Base-by-base conservation (phyloP, 2,888 invertebrate species). In the Colostygia pectinataria region DNA sequence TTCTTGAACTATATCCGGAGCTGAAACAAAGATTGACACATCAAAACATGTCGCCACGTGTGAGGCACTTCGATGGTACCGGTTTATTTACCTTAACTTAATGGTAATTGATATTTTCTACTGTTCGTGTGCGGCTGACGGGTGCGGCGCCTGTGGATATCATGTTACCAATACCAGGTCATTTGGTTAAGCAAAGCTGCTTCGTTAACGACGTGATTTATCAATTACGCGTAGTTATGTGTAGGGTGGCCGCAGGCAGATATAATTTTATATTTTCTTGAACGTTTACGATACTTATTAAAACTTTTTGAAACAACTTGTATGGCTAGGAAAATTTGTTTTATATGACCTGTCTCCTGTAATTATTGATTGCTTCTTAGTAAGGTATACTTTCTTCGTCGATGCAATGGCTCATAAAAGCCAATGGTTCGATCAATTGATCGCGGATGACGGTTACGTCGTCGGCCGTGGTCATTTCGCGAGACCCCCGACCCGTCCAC, bases 1-100 rank as follows among this genome's bases (percentile, higher is more conserved):
- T 51, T 88, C 95, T 83, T 94, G 94, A 37, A 93, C 92, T 55
- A 94, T 89, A 71, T 95, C 95, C 44, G 93, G 93, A 74, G 93
- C 95, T 95, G 91, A 24, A 94, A 93, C 72, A 84, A 81, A 50
- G 7, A 32, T 31, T 28, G 15, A 33, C 23, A 12, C 20, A 34
- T 60, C 47, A 44, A 48, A 38, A 55, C 31, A 14, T 52, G 34
- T 31, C 9, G 20, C 56, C 47, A 53, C 56, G 56, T 61, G 57
- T 57, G 53, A 53, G 58, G 56, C 46, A 53, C 37, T 51, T 39
- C 28, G 51, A 51, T 46, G 44, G 37, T 54, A 52, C 48, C 44
- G 42, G 54, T 55, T 57, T 58, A 50, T 55, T 58, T 61, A 53
- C 55, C 53, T 58, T 55, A 58, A 55, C 56, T 57, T 51, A 58